Percentiles rank a stretch among this genome's conserved stretches.
Evolutionary conservation across 2,113 vertebrate genomes (phyloP).

Genomic region (Pampusana beccarii): DNA sequence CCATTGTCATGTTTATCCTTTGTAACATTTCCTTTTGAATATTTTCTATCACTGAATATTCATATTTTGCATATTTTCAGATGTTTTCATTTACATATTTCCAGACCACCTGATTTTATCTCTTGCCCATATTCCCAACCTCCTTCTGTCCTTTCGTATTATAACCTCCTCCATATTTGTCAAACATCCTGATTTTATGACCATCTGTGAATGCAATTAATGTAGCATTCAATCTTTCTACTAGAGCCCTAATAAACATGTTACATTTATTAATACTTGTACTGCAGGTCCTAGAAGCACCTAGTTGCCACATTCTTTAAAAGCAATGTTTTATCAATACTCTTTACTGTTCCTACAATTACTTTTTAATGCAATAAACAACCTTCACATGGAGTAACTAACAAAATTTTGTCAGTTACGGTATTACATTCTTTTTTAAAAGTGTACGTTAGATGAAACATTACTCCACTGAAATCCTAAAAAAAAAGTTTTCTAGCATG

Average conservation of each 20-base stretch:
- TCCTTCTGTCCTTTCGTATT: slow-evolving; percentile 27
- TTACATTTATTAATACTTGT: slow-evolving; percentile 12
- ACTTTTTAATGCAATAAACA: not conserved
- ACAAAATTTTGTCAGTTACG: not conserved
- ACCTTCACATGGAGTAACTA: not conserved
- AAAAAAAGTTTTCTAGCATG: not conserved
- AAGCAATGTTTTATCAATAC: not conserved
- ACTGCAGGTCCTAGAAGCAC: not conserved
- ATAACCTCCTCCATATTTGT: slow-evolving; percentile 22
- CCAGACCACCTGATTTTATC: slow-evolving; percentile 14
- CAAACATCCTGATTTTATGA: slow-evolving; percentile 1
- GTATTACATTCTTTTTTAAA: not conserved
- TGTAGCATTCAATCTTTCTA: slow-evolving; percentile 14
- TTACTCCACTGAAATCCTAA: not conserved
- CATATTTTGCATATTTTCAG: slow-evolving; percentile 3
- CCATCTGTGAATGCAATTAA: slow-evolving; percentile 69
- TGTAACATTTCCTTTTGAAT: not conserved
- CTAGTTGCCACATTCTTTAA: not conserved
- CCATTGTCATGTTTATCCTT: not conserved
- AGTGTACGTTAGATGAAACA: not conserved
- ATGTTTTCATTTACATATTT: slow-evolving; percentile 34
- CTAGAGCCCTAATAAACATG: slow-evolving; percentile 46
- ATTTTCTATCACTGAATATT: not conserved
- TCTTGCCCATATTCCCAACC: slow-evolving; percentile 1
- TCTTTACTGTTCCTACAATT: not conserved